Conservation (phyloP, 2,113 vertebrate species). For the Alexandromys fortis region DNA sequence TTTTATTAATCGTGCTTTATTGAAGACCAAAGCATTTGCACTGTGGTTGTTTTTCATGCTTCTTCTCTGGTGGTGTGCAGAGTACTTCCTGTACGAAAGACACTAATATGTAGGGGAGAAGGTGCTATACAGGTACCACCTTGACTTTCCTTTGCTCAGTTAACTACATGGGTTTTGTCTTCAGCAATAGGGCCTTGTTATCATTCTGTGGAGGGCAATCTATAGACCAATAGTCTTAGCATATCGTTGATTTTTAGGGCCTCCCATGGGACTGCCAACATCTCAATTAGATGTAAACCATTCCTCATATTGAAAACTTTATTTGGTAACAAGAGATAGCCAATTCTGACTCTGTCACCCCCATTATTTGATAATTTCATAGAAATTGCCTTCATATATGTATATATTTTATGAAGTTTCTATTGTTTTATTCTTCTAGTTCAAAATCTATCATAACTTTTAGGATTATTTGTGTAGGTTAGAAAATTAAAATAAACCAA, state of each 20-base stretch:
- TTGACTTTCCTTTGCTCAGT: not conserved
- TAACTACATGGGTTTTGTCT: not conserved
- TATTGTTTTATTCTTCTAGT: not conserved
- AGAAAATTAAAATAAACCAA: conserved; percentile 13
- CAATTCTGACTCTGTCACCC: too few species aligned
- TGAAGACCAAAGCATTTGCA: not conserved
- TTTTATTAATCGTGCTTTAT: too few species aligned
- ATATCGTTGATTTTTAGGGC: not conserved
- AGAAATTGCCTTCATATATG: not conserved
- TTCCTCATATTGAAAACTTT: not conserved
- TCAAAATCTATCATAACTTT: not conserved
- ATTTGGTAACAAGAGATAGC: not conserved
- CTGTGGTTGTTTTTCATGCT: not conserved
- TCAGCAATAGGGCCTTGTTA: not conserved
- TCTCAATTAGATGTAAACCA: not conserved
- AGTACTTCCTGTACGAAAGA: not conserved
- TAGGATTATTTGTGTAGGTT: not conserved
- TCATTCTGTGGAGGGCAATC: not conserved
- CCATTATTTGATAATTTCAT: not conserved
- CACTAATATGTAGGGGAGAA: not conserved
- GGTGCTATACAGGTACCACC: not conserved
- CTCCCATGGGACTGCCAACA: not conserved
- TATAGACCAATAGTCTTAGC: too few species aligned
- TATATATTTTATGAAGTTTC: not conserved
- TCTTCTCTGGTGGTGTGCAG: not conserved